These are phyloP conservation scores for Erebia epiphron DNA, from an alignment of 2,888 invertebrate species.

Conservation along the genomic window DNA sequence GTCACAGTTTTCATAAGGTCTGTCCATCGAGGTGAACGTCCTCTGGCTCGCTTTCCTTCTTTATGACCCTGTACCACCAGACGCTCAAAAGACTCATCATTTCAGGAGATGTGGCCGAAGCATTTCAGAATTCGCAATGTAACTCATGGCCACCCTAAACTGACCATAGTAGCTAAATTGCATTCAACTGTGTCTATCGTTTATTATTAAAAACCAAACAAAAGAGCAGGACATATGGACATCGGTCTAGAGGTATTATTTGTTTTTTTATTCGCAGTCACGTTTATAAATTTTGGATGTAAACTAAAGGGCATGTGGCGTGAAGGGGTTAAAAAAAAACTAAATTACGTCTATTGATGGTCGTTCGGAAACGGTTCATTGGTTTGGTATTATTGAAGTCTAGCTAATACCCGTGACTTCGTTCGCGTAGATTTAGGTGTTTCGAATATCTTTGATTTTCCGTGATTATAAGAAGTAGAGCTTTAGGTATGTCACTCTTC, in stretches of 20 bases:
- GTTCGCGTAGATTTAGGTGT: too few species aligned
- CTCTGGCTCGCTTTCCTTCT: too few species aligned
- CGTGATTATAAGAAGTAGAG: too few species aligned
- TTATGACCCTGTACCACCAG: too few species aligned
- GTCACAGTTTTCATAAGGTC: too few species aligned
- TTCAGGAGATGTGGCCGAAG: too few species aligned
- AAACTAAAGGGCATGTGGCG: slow-evolving; percentile 29
- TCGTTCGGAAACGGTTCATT: slow-evolving; percentile 41
- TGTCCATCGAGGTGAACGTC: too few species aligned
- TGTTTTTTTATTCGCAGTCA: slow-evolving; percentile 50
- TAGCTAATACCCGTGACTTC: too few species aligned
- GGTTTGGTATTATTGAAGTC: slow-evolving; percentile 25
- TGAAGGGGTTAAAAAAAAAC: slow-evolving; percentile 50
- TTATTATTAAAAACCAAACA: slow-evolving; percentile 54
- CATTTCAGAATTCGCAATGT: too few species aligned
- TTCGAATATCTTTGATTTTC: too few species aligned
- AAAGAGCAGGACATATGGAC: slow-evolving; percentile 61
- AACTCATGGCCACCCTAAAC: slow-evolving; percentile 48
- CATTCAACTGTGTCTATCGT: slow-evolving; percentile 56
- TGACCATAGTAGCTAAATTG: slow-evolving; percentile 52
- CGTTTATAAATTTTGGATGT: slow-evolving; percentile 46
- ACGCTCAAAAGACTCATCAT: too few species aligned
- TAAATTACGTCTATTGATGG: slow-evolving; percentile 61
- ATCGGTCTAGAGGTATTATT: slow-evolving; percentile 51
- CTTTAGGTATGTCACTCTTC: too few species aligned